phyloP scores from a whole-genome alignment of 2,888 invertebrate species.

The Andrena marginata region DNA sequence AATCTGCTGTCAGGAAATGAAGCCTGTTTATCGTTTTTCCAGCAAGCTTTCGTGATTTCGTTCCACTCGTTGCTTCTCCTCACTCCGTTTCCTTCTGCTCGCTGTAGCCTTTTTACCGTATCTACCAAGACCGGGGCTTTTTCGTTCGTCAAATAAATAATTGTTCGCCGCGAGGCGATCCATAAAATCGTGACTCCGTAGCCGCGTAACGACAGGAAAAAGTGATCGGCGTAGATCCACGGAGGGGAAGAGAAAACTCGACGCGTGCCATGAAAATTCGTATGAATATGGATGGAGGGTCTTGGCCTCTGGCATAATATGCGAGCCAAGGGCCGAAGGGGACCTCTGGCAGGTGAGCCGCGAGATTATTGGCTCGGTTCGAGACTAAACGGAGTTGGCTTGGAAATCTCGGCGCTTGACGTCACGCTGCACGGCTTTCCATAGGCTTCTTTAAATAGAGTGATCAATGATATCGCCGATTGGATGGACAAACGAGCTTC shows the following conservation, averaged over 20 bases:
- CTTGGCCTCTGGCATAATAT: slow-evolving; percentile 40
- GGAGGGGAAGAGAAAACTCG: not conserved
- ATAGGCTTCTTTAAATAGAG: slow-evolving; percentile 67
- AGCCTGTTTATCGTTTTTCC: slow-evolving; percentile 48
- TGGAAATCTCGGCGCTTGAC: slow-evolving; percentile 69
- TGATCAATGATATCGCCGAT: slow-evolving; percentile 65
- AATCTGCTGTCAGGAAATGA: slow-evolving; percentile 34
- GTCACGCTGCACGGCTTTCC: slow-evolving; percentile 53
- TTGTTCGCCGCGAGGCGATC: not conserved
- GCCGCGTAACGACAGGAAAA: too few species aligned
- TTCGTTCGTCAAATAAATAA: not conserved
- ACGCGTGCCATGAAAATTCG: slow-evolving; percentile 39
- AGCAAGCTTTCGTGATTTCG: slow-evolving; percentile 27
- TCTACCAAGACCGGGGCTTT: not conserved
- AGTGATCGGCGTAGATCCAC: not conserved
- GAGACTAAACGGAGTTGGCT: slow-evolving; percentile 65
- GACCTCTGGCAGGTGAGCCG: slow-evolving; percentile 49
- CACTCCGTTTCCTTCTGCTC: not conserved
- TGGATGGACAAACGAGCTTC: slow-evolving; percentile 17
- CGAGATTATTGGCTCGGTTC: slow-evolving; percentile 58
- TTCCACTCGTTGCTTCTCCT: slow-evolving; percentile 17
- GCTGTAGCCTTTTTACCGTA: not conserved
- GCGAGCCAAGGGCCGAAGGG: slow-evolving; percentile 27
- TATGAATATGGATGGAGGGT: slow-evolving; percentile 61
- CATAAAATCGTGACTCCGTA: not conserved